Percentiles rank a stretch among this genome's conserved stretches.
These are phyloP conservation scores for Machaerirhynchus nigripectus DNA, from an alignment of 2,113 vertebrate genomes.

Conservation along the genomic window DNA sequence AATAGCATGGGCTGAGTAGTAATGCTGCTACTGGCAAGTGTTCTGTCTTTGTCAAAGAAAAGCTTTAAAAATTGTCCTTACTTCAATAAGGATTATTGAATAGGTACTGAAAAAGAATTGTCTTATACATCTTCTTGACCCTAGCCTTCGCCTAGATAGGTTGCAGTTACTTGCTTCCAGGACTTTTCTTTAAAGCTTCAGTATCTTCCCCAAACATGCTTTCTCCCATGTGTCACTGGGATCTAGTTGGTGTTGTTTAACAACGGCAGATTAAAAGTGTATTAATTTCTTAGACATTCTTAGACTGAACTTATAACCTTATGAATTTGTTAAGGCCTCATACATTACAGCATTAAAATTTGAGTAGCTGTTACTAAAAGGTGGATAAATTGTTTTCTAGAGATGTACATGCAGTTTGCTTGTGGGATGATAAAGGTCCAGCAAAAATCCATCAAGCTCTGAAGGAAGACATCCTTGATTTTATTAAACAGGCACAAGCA, in stretches of 20 bases:
- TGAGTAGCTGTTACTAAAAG: constrained; percentile 4
- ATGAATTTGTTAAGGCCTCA: background rate
- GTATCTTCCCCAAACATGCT: background rate
- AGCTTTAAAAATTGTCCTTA: background rate
- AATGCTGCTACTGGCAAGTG: background rate
- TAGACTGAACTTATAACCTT: background rate
- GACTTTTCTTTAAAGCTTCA: background rate
- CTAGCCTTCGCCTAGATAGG: background rate
- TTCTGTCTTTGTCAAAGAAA: background rate
- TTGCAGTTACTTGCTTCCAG: background rate
- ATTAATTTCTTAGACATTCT: background rate
- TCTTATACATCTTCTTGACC: background rate
- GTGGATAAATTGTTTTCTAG: constrained; percentile 69
- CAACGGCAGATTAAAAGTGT: background rate
- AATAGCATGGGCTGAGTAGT: background rate
- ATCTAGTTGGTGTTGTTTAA: background rate
- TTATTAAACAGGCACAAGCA: constrained; percentile 99
- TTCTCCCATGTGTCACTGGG: background rate
- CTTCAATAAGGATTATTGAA: background rate
- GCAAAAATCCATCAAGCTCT: constrained; percentile 98
- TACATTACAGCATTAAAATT: background rate
- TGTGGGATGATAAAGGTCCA: constrained; percentile 99
- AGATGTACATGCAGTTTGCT: constrained; percentile 96
- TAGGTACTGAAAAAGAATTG: background rate
- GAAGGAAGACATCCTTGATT: constrained; percentile 98